phyloP scores from a whole-genome alignment of 2,888 invertebrate species.

The Phyllotreta striolata region DNA sequence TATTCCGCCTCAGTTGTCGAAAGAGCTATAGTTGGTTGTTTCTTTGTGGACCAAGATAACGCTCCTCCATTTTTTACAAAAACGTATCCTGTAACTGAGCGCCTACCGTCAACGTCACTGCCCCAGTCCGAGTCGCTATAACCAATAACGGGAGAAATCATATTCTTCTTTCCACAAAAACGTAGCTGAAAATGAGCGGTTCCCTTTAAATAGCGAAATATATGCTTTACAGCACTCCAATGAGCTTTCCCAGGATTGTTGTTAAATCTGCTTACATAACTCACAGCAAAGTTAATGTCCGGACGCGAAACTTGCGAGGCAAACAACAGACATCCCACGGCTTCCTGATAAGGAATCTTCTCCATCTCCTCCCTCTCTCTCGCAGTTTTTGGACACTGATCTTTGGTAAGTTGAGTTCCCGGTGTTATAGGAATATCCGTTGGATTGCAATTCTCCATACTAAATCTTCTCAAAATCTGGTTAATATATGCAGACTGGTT shows the following conservation, averaged over 20 bases:
- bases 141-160: background rate
- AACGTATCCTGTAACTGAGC: constrained; percentile 13
- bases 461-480: constrained; percentile 17
- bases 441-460: constrained; percentile 10
- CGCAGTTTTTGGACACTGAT: constrained; percentile 1
- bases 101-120: constrained; percentile 11
- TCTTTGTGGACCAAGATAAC: constrained; percentile 13
- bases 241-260: constrained; percentile 14
- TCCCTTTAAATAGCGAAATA: constrained; percentile 27
- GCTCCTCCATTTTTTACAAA: constrained; percentile 11
- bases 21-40: constrained; percentile 7
- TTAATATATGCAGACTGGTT: constrained; percentile 22
- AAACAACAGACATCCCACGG: constrained; percentile 26
- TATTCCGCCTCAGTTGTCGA: constrained; percentile 18
- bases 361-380: constrained; percentile 1
- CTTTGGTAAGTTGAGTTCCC: constrained; percentile 20
- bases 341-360: constrained; percentile 28
- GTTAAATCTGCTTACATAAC: constrained; percentile 20
- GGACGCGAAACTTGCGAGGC: constrained; percentile 23
- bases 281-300: constrained; percentile 23
- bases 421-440: constrained; percentile 10
- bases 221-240: constrained; percentile 23
- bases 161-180: background rate
- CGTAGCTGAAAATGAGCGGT: background rate
- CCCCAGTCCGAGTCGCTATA: constrained; percentile 22